Base-by-base conservation (phyloP, 2,113 vertebrate species). In the Leucopternis melanops region DNA sequence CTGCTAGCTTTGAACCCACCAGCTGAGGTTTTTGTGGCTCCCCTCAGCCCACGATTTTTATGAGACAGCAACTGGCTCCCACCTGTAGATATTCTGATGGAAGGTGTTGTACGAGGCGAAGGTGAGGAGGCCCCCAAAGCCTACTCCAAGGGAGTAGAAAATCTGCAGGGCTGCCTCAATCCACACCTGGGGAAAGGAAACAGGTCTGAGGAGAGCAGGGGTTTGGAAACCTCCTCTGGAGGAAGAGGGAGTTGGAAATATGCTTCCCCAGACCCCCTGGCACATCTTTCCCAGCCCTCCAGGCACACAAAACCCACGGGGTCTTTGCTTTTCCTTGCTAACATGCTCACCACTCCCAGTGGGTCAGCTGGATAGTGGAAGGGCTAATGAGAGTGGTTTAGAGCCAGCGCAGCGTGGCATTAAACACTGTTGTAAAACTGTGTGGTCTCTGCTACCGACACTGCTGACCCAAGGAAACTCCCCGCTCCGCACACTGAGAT, bases 71-170 rank as follows among this genome's bases (percentile, higher is more conserved):
- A 13, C n/a, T 52, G 77, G 26, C 11, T 70, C 88, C 81, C 88
- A 98, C 98, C 98, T 98, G 93, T 98, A 98, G 90, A 98, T 98
- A 84, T 98, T 98, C 93, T 98, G 98, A 94, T 98, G 98, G 91
- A 98, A 98, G 8, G 98, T 98, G 95, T 98, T 98, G 95, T 98
- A 98, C 0, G 98, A 98, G 36, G 98, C 98, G 6, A 98, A 98
- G 83, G 98, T 98, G 86, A 98, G 98, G 62, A 98, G 98, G 34
- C 98, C 98, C 40, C 98, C 98, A 44, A 98, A 98, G 71, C 98
- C 98, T 66, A 98, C 98, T 8, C 98, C 98, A 65, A 98, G 97
- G 50, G 98, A 98, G 84, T 98, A 98, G 97, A 98, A 98, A 92
- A 98, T 98, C 97, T 98, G 98, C 84, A 98, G 94, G 45, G 98